A percentile compares a stretch with the other conserved stretches of the same genome.
Conservation (phyloP, 2,888 invertebrate genomes). For the Apoderus coryli region DNA sequence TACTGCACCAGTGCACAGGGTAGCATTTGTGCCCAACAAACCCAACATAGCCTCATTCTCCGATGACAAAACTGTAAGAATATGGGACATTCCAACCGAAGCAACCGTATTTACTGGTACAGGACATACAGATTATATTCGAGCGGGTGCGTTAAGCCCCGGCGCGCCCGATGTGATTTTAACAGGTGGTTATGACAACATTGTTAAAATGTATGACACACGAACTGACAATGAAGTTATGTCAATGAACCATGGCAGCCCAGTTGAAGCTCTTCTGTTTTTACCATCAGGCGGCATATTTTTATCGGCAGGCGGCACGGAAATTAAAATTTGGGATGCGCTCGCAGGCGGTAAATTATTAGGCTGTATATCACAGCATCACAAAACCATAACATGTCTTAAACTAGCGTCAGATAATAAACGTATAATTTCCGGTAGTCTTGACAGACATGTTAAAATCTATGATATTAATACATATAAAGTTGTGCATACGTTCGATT, state of each 20-base stretch:
- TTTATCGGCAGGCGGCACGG: slow-evolving; percentile 69
- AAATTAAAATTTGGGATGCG: slow-evolving; percentile 68
- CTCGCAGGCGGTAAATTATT: slow-evolving; percentile 75
- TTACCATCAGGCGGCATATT: slow-evolving; percentile 83
- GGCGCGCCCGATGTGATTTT: slow-evolving; percentile 60
- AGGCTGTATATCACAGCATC: slow-evolving; percentile 77
- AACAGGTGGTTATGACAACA: slow-evolving; percentile 83
- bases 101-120: slow-evolving; percentile 48
- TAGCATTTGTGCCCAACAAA: slow-evolving; percentile 66
- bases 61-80: slow-evolving; percentile 71
- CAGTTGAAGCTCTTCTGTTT: slow-evolving; percentile 79
- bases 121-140: slow-evolving; percentile 66
- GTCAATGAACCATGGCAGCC: slow-evolving; percentile 72
- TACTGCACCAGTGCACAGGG: slow-evolving; percentile 62
- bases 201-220: slow-evolving; percentile 76
- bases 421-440: slow-evolving; percentile 73
- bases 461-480: slow-evolving; percentile 79
- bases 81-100: slow-evolving; percentile 90
- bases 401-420: slow-evolving; percentile 68
- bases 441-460: slow-evolving; percentile 88
- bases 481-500: slow-evolving; percentile 77
- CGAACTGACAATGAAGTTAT: slow-evolving; percentile 55
- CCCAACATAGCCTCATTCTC: slow-evolving; percentile 73
- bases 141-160: slow-evolving; percentile 70
- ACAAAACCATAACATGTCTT: slow-evolving; percentile 87